Conservation (phyloP, 2,888 invertebrate genomes). For the Acleris sparsana region DNA sequence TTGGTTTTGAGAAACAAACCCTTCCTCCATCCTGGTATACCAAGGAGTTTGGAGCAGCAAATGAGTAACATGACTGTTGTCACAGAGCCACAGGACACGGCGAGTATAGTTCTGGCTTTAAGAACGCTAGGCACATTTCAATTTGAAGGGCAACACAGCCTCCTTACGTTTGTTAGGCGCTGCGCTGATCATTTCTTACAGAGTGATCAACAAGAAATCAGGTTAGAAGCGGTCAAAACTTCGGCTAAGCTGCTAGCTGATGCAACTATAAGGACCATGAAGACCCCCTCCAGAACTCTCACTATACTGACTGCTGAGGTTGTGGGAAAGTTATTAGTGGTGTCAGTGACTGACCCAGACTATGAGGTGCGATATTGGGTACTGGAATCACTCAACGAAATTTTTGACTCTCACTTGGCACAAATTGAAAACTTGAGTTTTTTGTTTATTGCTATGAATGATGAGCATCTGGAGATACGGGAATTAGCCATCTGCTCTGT, state of each 20-base stretch:
- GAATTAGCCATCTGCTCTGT: conserved; percentile 97
- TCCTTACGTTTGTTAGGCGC: conserved; percentile 95
- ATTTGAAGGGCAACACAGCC: conserved; percentile 93
- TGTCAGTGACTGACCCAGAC: conserved; percentile 97
- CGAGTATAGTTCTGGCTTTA: conserved; percentile 94
- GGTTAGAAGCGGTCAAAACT: conserved; percentile 96
- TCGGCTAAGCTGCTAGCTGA: conserved; percentile 94
- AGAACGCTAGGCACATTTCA: conserved; percentile 95
- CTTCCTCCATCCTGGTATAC: conserved; percentile 91
- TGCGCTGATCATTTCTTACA: conserved; percentile 96
- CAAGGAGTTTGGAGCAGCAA: conserved; percentile 84
- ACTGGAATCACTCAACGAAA: conserved; percentile 93
- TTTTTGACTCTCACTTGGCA: conserved; percentile 97
- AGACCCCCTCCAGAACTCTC: conserved; percentile 91
- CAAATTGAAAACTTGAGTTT: conserved; percentile 97
- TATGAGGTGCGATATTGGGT: conserved; percentile 97
- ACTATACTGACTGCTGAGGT: conserved; percentile 93
- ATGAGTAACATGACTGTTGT: conserved; percentile 72
- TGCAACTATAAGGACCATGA: conserved; percentile 86
- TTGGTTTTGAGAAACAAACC: conserved; percentile 95
- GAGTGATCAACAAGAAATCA: conserved; percentile 95
- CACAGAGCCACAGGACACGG: conserved; percentile 88
- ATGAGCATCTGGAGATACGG: conserved; percentile 97
- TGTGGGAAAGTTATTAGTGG: conserved; percentile 93
- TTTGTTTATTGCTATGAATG: conserved; percentile 97